These are phyloP conservation scores for Platichthys flesus DNA, from an alignment of 2,113 vertebrate species.

Conservation along the genomic window DNA sequence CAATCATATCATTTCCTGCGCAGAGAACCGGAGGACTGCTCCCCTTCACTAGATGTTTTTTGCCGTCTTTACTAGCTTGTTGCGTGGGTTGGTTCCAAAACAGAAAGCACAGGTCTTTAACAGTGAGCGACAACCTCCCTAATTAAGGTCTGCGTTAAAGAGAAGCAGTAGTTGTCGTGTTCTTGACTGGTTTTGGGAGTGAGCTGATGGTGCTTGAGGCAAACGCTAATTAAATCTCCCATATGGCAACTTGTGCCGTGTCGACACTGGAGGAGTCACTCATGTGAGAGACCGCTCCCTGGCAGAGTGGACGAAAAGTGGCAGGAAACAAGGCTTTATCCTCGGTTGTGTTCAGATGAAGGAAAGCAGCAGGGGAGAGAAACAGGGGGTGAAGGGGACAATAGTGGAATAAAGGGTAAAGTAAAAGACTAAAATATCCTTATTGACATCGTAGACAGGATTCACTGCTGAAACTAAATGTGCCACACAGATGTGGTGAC, in stretches of 20 bases:
- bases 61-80: slow-evolving; percentile 40
- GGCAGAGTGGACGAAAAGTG: slow-evolving; percentile 40
- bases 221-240: slow-evolving; percentile 78
- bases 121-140: slow-evolving; percentile 44
- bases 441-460: slow-evolving; percentile 31
- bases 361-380: not conserved
- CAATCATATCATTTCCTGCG: slow-evolving; percentile 65
- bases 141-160: slow-evolving; percentile 67
- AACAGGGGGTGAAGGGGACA: not conserved
- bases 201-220: slow-evolving; percentile 65
- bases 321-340: slow-evolving; percentile 49
- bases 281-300: slow-evolving; percentile 62
- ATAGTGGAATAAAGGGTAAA: not conserved
- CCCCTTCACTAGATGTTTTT: not conserved
- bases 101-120: slow-evolving; percentile 59
- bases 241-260: slow-evolving; percentile 75
- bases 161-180: slow-evolving; percentile 42
- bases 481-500: slow-evolving; percentile 70
- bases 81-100: slow-evolving; percentile 40
- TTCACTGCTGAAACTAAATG: slow-evolving; percentile 56
- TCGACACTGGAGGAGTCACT: slow-evolving; percentile 68
- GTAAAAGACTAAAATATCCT: slow-evolving; percentile 14
- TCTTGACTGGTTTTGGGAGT: slow-evolving; percentile 53
- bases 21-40: slow-evolving; percentile 29
- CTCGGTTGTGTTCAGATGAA: slow-evolving; percentile 24